phyloP scores from a whole-genome alignment of 2,888 invertebrate genomes.

The Neoaliturus tenellus region DNA sequence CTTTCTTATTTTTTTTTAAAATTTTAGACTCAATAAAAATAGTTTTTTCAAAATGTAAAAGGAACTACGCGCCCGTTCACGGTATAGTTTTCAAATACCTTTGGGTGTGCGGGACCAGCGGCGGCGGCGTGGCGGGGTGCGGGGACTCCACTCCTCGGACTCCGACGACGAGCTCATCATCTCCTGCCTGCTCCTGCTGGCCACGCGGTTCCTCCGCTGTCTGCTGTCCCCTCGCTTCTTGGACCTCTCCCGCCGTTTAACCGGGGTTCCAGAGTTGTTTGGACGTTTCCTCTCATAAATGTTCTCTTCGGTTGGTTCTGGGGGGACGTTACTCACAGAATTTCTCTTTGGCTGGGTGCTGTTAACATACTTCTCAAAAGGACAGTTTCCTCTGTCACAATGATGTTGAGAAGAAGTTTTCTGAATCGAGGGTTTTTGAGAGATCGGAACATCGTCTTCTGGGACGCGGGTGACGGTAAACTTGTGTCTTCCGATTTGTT shows the following conservation, averaged over 20 bases:
- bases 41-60: no score
- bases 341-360: background rate
- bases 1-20: no score
- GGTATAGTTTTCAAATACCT: no score
- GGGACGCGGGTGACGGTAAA: background rate
- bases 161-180: conserved; percentile 29
- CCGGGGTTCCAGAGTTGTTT: background rate
- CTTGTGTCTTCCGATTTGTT: conserved; percentile 1
- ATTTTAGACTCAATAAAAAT: no score
- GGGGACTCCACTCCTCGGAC: background rate
- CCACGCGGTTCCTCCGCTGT: background rate
- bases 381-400: conserved; percentile 29
- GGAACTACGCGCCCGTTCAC: no score
- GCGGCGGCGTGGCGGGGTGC: conserved; percentile 10
- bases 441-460: background rate
- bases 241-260: background rate
- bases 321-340: background rate
- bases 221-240: background rate
- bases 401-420: background rate
- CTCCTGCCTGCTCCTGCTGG: conserved; percentile 14
- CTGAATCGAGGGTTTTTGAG: background rate
- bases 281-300: background rate
- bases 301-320: background rate
- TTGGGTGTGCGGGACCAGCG: conserved; percentile 27
- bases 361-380: conserved; percentile 13